A percentile compares a stretch with the other conserved stretches of the same genome.
phyloP scores from a whole-genome alignment of 2,113 vertebrate species.

The Cyphomyrus discorhynchus region DNA sequence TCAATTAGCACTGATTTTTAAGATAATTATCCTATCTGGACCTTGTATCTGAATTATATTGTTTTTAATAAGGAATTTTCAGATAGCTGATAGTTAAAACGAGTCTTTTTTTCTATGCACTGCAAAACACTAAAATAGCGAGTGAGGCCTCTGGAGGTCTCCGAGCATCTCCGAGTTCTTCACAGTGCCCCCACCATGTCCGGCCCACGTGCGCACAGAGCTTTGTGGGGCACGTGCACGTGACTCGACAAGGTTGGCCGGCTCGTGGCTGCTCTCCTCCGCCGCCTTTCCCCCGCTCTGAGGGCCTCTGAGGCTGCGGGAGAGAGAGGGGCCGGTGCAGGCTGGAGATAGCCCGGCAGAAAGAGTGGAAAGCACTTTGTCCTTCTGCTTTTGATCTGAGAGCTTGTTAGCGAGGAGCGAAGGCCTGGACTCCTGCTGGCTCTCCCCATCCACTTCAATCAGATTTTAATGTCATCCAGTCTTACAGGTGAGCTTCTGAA shows the following conservation, averaged over 20 bases:
- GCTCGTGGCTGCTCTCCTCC: neutral
- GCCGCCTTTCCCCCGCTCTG: neutral
- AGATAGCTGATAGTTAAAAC: neutral
- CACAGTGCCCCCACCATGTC: neutral
- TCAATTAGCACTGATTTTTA: neutral
- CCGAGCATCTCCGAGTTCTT: neutral
- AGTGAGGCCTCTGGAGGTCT: neutral
- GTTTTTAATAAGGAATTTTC: neutral
- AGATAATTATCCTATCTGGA: neutral
- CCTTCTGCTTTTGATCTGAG: conserved; percentile 41
- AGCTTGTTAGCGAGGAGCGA: conserved; percentile 37
- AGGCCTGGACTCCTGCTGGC: neutral
- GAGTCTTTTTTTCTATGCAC: neutral
- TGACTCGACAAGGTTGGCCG: neutral
- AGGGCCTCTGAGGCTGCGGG: neutral
- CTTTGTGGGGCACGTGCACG: neutral
- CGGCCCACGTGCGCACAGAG: neutral
- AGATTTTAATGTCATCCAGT: conserved; percentile 1
- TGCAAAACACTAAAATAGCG: neutral
- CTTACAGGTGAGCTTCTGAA: conserved; percentile 1
- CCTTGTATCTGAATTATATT: neutral
- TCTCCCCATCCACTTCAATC: conserved; percentile 18
- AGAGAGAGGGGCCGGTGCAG: neutral
- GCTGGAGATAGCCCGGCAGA: neutral
- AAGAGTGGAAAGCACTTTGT: conserved; percentile 21